Conservation (phyloP, 2,797 vertebrate genomes). For the Onychomys arenicola region DNA sequence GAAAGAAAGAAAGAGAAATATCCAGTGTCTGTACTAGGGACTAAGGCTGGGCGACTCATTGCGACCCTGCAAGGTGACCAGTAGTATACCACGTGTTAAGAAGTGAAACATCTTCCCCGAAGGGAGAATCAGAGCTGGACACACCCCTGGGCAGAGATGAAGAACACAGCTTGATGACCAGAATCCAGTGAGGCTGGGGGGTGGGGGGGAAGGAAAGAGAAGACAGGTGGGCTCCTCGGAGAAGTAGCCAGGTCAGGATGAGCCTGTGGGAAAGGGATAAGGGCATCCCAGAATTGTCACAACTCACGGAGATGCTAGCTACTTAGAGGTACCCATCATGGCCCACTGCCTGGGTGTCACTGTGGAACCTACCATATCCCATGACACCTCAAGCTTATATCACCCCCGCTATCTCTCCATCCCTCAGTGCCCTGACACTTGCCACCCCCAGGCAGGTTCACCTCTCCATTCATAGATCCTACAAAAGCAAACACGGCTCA, state of each 20-base stretch:
- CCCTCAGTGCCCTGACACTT: background rate
- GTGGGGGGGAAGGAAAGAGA: background rate
- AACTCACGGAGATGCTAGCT: rapidly evolving
- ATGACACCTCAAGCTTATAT: too few relatives aligned
- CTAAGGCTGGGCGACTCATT: background rate
- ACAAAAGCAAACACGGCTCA: background rate
- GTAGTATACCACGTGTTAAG: background rate
- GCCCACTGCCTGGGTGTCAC: background rate
- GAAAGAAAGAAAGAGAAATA: background rate
- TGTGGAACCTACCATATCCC: rapidly evolving
- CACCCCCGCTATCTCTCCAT: background rate
- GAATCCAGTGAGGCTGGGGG: background rate
- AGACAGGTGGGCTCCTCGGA: background rate
- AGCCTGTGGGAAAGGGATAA: background rate
- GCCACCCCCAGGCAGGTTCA: background rate
- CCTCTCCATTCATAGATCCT: background rate
- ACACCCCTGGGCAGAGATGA: too few relatives aligned
- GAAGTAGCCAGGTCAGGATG: background rate
- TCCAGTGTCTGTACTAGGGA: background rate
- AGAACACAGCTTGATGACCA: too few relatives aligned
- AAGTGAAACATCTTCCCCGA: background rate
- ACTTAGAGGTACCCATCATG: rapidly evolving
- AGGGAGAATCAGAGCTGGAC: background rate
- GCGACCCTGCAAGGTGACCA: rapidly evolving
- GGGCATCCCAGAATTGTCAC: background rate